Evolutionary conservation across 2,113 vertebrate species (phyloP).

Genomic region (Varanus komodoensis): DNA sequence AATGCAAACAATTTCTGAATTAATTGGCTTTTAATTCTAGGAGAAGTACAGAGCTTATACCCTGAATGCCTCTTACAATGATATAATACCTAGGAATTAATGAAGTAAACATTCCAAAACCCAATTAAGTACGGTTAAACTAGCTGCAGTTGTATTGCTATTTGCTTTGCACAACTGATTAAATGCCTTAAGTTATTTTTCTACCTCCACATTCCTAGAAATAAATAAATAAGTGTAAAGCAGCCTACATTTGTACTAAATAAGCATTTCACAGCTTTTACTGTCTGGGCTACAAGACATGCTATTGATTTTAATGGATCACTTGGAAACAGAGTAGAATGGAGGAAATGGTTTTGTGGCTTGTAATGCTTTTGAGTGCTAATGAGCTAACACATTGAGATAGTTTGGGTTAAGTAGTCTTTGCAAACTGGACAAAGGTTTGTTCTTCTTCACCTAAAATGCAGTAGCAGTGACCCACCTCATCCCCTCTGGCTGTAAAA

Average conservation of each 20-base stretch:
- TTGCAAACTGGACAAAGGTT: not conserved
- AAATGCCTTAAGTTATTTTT: not conserved
- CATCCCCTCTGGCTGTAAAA: not conserved
- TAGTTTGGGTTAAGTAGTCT: not conserved
- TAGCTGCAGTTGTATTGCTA: conserved; percentile 47
- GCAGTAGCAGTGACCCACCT: not conserved
- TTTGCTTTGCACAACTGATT: not conserved
- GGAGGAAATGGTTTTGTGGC: not conserved
- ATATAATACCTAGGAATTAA: conserved; percentile 43
- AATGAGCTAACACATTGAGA: not conserved
- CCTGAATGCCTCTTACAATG: not conserved
- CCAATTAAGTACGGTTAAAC: conserved; percentile 40
- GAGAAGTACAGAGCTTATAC: conserved; percentile 40
- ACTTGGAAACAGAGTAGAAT: not conserved
- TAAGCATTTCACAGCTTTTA: not conserved
- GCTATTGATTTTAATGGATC: not conserved
- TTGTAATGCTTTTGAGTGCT: not conserved
- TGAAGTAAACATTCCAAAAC: conserved; percentile 48
- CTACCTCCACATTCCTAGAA: not conserved
- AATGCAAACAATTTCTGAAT: conserved; percentile 69
- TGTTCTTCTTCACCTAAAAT: not conserved
- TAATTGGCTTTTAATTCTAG: conserved; percentile 66
- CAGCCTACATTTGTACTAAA: conserved; percentile 1
- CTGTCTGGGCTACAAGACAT: not conserved
- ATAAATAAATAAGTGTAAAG: conserved; percentile 19